A percentile compares a stretch with the other conserved stretches of the same genome.
Conservation (phyloP, 2,113 vertebrate species). For the Chauna torquata region DNA sequence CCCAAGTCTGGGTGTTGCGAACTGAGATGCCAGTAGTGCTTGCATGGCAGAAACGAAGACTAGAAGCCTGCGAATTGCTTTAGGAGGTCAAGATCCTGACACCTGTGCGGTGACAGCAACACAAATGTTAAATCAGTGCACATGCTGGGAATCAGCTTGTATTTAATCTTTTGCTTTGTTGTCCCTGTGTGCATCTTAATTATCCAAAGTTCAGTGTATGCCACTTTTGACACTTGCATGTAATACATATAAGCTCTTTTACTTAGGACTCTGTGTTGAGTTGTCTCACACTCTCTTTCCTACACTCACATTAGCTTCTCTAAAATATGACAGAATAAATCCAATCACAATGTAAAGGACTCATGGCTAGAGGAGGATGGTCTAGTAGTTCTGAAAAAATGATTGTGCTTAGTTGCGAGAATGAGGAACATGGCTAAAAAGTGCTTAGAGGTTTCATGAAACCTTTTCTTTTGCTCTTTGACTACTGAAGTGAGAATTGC, state of each 20-base stretch:
- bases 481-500: not conserved
- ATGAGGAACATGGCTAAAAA: not conserved
- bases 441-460: not conserved
- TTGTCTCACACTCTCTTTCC: not conserved
- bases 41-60: not conserved
- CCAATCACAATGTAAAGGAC: not conserved
- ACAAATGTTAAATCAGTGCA: accelerated
- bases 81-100: not conserved
- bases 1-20: not conserved
- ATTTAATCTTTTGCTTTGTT: not conserved
- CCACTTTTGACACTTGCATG: not conserved
- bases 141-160: not conserved
- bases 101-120: not conserved
- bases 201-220: not conserved
- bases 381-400: not conserved
- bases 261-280: not conserved
- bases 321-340: not conserved
- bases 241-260: not conserved
- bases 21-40: not conserved
- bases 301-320: not conserved
- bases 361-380: not conserved
- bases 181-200: not conserved
- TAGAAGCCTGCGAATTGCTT: not conserved
- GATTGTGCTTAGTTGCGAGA: not conserved
- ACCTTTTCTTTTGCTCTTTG: not conserved